Conservation (phyloP, 1,140 invertebrate species). For the Daktulosphaira vitifoliae region DNA sequence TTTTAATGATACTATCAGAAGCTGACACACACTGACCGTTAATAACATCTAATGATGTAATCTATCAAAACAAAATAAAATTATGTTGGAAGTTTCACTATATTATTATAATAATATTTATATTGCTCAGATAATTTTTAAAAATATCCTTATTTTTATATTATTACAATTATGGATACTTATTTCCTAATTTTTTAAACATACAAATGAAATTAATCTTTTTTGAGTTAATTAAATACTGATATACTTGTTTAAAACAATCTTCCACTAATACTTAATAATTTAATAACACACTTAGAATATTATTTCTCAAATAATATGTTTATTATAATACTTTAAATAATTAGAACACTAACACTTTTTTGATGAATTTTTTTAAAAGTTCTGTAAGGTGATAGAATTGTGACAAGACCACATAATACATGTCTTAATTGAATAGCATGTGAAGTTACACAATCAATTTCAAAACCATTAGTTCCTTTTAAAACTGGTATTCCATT, state of each 20-base stretch:
- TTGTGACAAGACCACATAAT: conserved; percentile 26
- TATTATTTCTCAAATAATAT: neutral
- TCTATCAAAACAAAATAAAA: too few relatives aligned
- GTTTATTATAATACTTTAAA: neutral
- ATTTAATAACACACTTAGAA: neutral
- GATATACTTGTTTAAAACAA: neutral
- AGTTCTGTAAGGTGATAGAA: conserved; percentile 36
- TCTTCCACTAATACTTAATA: neutral
- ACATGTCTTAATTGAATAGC: conserved; percentile 35
- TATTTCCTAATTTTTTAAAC: neutral
- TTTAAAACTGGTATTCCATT: conserved; percentile 23
- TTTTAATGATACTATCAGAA: conserved; percentile 15
- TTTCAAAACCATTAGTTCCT: conserved; percentile 37
- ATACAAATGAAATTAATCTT: too few relatives aligned
- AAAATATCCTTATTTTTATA: neutral
- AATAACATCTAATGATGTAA: conserved; percentile 16
- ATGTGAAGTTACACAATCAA: conserved; percentile 34
- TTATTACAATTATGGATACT: neutral
- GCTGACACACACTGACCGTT: conserved; percentile 10
- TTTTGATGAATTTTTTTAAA: conserved; percentile 36
- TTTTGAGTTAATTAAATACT: too few relatives aligned
- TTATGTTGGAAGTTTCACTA: too few relatives aligned
- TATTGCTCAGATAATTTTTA: too few relatives aligned
- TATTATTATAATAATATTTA: too few relatives aligned
- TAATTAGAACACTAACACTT: conserved; percentile 32